These are phyloP conservation scores for Stenichneumon culpator DNA, from an alignment of 2,888 invertebrate species.

Conservation along the genomic window DNA sequence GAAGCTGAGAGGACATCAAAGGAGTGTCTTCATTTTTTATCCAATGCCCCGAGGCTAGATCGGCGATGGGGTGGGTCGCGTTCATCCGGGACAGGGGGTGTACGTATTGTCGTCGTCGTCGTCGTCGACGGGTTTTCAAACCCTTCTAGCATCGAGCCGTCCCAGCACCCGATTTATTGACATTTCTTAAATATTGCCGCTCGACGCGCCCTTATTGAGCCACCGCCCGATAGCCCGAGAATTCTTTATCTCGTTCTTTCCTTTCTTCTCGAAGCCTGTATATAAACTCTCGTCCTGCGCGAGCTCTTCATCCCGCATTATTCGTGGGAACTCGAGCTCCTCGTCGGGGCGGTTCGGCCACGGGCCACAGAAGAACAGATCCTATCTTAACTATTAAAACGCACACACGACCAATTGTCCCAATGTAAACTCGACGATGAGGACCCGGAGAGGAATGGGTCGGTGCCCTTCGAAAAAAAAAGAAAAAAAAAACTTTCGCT, in stretches of 20 bases:
- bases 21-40: constrained; percentile 83
- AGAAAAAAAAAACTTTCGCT: constrained; percentile 62
- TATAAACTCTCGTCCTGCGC: constrained; percentile 46
- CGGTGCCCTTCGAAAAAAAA: constrained; percentile 53
- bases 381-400: constrained; percentile 68
- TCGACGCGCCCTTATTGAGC: constrained; percentile 75
- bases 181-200: constrained; percentile 83
- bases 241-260: constrained; percentile 62
- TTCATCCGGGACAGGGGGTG: neutral
- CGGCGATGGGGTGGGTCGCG: constrained; percentile 67
- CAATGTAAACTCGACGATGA: constrained; percentile 61
- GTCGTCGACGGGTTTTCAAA: constrained; percentile 55
- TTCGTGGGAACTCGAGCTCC: constrained; percentile 61
- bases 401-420: constrained; percentile 66
- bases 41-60: constrained; percentile 81
- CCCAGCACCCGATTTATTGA: constrained; percentile 79
- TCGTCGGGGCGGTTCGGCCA: neutral
- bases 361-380: constrained; percentile 38
- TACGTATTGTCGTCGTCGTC: constrained; percentile 75
- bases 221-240: constrained; percentile 39
- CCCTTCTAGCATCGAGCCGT: constrained; percentile 68
- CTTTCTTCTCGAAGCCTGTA: constrained; percentile 56
- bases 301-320: constrained; percentile 59
- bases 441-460: constrained; percentile 45
- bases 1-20: constrained; percentile 80